Conservation (phyloP, 2,888 invertebrate genomes). For the Nomada fabriciana region DNA sequence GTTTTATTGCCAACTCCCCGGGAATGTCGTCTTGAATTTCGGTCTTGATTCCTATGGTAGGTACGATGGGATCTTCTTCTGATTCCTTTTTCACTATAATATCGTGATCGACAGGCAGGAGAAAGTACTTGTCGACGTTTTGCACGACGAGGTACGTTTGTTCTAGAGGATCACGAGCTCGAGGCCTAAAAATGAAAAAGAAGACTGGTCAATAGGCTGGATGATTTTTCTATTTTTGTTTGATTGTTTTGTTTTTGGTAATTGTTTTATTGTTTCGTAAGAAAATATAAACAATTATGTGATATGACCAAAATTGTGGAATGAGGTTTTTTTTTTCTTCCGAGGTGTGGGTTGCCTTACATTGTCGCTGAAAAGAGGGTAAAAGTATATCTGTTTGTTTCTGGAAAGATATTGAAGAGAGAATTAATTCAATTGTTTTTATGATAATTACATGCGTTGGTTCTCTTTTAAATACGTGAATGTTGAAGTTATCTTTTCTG, state of each 20-base stretch:
- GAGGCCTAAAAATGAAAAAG: conserved; percentile 56
- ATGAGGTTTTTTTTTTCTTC: neutral
- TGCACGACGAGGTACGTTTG: conserved; percentile 40
- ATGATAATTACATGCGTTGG: neutral
- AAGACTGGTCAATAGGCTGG: conserved; percentile 19
- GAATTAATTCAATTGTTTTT: neutral
- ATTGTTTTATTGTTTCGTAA: neutral
- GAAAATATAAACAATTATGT: neutral
- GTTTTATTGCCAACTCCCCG: neutral
- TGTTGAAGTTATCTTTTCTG: neutral
- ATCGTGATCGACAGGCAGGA: conserved; percentile 13
- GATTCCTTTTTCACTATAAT: neutral
- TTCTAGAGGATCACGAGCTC: conserved; percentile 30
- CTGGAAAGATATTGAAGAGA: neutral
- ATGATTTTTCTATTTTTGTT: neutral
- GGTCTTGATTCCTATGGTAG: neutral
- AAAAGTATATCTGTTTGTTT: neutral
- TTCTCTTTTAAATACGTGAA: neutral
- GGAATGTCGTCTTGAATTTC: neutral
- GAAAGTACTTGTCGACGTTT: conserved; percentile 34
- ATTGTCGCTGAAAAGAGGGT: neutral
- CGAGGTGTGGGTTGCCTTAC: neutral
- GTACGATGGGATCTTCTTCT: neutral
- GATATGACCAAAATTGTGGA: neutral
- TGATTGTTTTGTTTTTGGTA: too few relatives aligned